Evolutionary conservation across 2,797 vertebrate genomes (phyloP).

Genomic region (Artibeus lituratus): DNA sequence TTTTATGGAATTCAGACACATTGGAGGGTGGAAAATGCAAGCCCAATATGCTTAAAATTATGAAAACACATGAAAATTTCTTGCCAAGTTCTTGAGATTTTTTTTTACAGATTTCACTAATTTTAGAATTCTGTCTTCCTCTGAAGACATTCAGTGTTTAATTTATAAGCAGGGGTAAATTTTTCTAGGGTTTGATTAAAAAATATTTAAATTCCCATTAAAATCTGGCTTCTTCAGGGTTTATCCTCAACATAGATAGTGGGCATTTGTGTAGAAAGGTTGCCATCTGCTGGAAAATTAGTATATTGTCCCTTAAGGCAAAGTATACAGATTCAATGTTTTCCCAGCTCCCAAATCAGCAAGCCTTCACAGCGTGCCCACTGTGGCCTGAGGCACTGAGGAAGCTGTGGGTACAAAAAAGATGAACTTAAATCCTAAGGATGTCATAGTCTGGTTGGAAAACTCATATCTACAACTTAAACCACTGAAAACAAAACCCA

Average conservation of each 20-base stretch:
- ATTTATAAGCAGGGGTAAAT: constrained; percentile 39
- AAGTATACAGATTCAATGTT: not conserved
- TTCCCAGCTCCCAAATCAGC: not conserved
- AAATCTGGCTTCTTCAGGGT: not conserved
- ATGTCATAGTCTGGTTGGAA: not conserved
- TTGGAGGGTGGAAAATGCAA: constrained; percentile 44
- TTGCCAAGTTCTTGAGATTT: constrained; percentile 63
- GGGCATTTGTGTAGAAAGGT: not conserved
- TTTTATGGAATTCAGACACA: constrained; percentile 53
- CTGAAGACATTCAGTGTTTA: constrained; percentile 27
- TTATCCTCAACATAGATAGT: not conserved
- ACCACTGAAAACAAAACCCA: not conserved
- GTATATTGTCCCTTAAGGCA: not conserved
- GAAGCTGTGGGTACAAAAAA: not conserved
- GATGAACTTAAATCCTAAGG: not conserved
- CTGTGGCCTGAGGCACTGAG: too few species aligned
- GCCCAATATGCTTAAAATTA: constrained; percentile 58
- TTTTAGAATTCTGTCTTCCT: constrained; percentile 48
- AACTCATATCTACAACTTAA: not conserved
- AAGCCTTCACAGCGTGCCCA: not conserved
- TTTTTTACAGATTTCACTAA: constrained; percentile 52
- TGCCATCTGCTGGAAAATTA: constrained; percentile 65
- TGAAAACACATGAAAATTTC: constrained; percentile 28
- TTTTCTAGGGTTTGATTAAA: constrained; percentile 44
- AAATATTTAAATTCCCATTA: constrained; percentile 44